phyloP scores from a whole-genome alignment of 1,140 invertebrate species.

The Caerostris extrusa region DNA sequence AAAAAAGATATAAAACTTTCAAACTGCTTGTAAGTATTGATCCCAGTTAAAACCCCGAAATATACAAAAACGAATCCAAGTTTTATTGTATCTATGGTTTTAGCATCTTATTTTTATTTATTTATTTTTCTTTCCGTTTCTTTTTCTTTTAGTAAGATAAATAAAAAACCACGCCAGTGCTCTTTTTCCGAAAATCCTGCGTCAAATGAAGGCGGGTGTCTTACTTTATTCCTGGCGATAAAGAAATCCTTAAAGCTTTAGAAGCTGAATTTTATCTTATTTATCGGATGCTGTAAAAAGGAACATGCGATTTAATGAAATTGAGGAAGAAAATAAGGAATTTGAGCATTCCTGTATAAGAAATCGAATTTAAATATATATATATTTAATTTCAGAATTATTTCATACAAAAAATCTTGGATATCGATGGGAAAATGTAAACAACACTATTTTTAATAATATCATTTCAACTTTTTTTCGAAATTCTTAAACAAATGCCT shows the following conservation, averaged over 20 bases:
- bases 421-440: no score
- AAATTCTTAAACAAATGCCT: no score
- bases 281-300: background rate
- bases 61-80: background rate
- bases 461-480: no score
- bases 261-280: background rate
- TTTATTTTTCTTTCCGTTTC: background rate
- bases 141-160: background rate
- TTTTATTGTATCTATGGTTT: background rate
- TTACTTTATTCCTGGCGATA: background rate
- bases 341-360: no score
- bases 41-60: background rate
- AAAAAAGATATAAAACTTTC: background rate
- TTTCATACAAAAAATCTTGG: no score
- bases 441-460: no score
- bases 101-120: background rate
- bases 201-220: background rate
- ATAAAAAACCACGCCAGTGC: background rate
- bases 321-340: no score
- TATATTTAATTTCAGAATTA: no score
- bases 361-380: no score
- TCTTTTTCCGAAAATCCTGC: background rate
- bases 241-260: slow-evolving; percentile 17
- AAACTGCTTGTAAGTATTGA: background rate
- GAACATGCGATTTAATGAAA: no score